Percentiles rank a stretch among this genome's conserved stretches.
Evolutionary conservation across 1,140 invertebrate genomes (phyloP).

Genomic region (Macrotrachela quadricornifera): DNA sequence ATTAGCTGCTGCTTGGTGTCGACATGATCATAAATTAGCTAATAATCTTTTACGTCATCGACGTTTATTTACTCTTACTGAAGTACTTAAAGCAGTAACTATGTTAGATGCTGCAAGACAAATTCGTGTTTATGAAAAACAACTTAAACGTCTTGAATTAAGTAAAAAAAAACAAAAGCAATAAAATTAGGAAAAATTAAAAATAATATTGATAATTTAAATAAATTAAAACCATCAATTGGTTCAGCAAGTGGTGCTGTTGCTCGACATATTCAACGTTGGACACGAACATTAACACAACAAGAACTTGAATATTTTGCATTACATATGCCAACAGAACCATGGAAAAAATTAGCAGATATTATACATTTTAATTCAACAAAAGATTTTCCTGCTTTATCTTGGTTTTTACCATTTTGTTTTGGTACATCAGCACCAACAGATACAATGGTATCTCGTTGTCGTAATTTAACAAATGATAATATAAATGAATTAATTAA

Average conservation of each 20-base stretch:
- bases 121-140: conserved; percentile 19
- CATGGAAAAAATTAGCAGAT: conserved; percentile 25
- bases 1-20: conserved; percentile 22
- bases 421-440: conserved; percentile 15
- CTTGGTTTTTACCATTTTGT: conserved; percentile 24
- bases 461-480: conserved; percentile 13
- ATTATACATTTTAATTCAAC: conserved; percentile 21
- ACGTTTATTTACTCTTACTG: conserved; percentile 20
- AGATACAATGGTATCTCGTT: conserved; percentile 11
- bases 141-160: conserved; percentile 17
- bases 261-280: conserved; percentile 15
- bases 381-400: conserved; percentile 19
- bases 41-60: conserved; percentile 15
- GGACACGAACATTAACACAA: conserved; percentile 15
- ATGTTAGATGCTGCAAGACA: conserved; percentile 21
- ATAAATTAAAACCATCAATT: conserved; percentile 15
- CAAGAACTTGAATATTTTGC: conserved; percentile 21
- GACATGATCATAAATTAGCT: conserved; percentile 19
- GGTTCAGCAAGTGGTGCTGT: conserved; percentile 5
- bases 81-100: conserved; percentile 21
- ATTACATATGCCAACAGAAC: conserved; percentile 19
- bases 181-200: conserved; percentile 20
- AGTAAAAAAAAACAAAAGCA: conserved; percentile 15
- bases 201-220: conserved; percentile 22
- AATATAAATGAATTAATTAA: conserved; percentile 18